phyloP scores from a whole-genome alignment of 2,797 vertebrate species.

The Chrosomus eos region DNA sequence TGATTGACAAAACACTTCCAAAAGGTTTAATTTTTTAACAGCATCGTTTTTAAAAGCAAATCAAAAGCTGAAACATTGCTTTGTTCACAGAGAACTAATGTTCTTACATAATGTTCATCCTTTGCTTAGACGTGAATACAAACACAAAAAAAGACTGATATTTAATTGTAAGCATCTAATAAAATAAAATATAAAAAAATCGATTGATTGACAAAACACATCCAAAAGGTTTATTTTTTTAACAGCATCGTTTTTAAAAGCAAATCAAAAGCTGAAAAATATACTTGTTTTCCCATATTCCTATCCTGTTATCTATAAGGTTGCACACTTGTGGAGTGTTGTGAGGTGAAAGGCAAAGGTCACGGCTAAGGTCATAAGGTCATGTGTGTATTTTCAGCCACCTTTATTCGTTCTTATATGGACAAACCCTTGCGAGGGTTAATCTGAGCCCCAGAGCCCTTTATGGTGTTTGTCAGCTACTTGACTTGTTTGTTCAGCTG shows the following conservation, averaged over 20 bases:
- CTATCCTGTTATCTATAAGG: background rate
- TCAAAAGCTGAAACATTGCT: background rate
- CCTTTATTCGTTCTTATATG: slow-evolving; percentile 37
- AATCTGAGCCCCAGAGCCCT: slow-evolving; percentile 60
- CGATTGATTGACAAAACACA: background rate
- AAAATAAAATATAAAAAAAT: no score
- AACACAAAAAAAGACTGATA: no score
- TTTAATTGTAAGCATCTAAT: no score
- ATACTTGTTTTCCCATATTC: background rate
- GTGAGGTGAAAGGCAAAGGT: slow-evolving; percentile 1
- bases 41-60: background rate
- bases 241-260: background rate
- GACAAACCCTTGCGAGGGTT: slow-evolving; percentile 55
- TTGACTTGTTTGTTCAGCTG: slow-evolving; percentile 80
- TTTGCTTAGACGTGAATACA: no score
- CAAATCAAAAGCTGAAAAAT: background rate
- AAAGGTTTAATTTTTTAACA: background rate
- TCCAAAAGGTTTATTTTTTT: background rate
- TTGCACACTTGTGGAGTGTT: background rate
- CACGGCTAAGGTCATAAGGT: slow-evolving; percentile 12
- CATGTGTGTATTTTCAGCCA: slow-evolving; percentile 40
- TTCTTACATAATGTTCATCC: no score
- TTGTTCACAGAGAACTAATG: no score
- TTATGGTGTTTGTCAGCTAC: slow-evolving; percentile 68
- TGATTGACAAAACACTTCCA: background rate